Base-by-base conservation (phyloP, 2,888 invertebrate species). In the Fragum sueziense region DNA sequence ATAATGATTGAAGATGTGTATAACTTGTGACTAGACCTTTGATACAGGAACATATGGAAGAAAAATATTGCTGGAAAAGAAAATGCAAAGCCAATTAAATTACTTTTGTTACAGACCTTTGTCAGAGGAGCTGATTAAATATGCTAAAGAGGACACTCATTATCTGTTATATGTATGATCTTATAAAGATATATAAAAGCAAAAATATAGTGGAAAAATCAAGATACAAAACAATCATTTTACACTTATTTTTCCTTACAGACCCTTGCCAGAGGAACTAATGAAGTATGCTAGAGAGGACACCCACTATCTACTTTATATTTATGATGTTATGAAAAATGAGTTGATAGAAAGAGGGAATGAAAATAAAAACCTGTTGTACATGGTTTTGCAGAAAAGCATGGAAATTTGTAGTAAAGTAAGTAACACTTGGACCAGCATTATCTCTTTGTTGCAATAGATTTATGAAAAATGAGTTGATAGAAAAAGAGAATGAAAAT, bases 141-240 rank as follows among this genome's bases (percentile, higher is more conserved):
- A 99, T 93, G 99, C 99, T 0, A 95, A 98, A 22, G 96, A 96
- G 91, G 99, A 99, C 93, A 99, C 99, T 0, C 99, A 99, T 93
- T 98, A 97, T 93, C 94, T 99, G 79, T 95, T 99, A 4, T 97
- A 97, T 92, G 96, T 99, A 83, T 98, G n/a, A n/a, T n/a, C n/a
- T n/a, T n/a, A n/a, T n/a, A n/a, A n/a, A n/a, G n/a, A n/a, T n/a
- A n/a, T n/a, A n/a, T n/a, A n/a, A n/a, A n/a, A n/a, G n/a, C n/a
- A n/a, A n/a, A n/a, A n/a, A n/a, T n/a, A n/a, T n/a, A n/a, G n/a
- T n/a, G n/a, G n/a, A n/a, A n/a, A n/a, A n/a, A n/a, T n/a, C n/a
- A n/a, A n/a, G n/a, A n/a, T n/a, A n/a, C n/a, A n/a, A n/a, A n/a
- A n/a, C n/a, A 37, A 37, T 9, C 37, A 37, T 9, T 6, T 37